These are phyloP conservation scores for Imbricaverruca yamaguchii DNA, from an alignment of 2,888 invertebrate species.

Conservation along the genomic window DNA sequence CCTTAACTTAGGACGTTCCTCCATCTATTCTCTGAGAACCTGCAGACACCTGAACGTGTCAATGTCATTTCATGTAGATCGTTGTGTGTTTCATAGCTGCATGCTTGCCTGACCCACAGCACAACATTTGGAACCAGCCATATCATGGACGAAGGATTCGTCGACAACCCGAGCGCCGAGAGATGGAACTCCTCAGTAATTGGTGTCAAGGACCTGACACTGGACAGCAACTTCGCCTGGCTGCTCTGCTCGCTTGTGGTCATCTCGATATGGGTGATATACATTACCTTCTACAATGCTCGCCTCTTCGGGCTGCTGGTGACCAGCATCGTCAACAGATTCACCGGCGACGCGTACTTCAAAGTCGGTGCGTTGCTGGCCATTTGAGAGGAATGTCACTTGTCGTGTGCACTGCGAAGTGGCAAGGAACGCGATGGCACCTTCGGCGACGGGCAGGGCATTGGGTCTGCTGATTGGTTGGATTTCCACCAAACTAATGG, in stretches of 20 bases:
- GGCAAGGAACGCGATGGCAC: too few relatives aligned
- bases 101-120: too few relatives aligned
- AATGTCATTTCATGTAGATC: too few relatives aligned
- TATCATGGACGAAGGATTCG: background rate
- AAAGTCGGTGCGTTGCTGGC: slow-evolving; percentile 51
- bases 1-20: too few relatives aligned
- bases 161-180: background rate
- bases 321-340: slow-evolving; percentile 77
- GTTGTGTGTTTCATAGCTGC: too few relatives aligned
- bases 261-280: slow-evolving; percentile 67
- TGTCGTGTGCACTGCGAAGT: background rate
- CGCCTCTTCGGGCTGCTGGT: slow-evolving; percentile 81
- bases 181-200: background rate
- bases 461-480: background rate
- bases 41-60: too few relatives aligned
- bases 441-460: too few relatives aligned
- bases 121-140: too few relatives aligned
- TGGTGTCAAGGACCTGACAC: slow-evolving; percentile 11
- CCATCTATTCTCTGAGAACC: too few relatives aligned
- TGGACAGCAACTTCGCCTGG: slow-evolving; percentile 30
- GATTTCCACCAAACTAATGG: background rate
- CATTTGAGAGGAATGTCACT: background rate
- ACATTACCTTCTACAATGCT: slow-evolving; percentile 91
- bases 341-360: slow-evolving; percentile 79
- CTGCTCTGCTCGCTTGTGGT: slow-evolving; percentile 30